Conservation (phyloP, 2,797 vertebrate species). For the Gobionotothen gibberifrons region DNA sequence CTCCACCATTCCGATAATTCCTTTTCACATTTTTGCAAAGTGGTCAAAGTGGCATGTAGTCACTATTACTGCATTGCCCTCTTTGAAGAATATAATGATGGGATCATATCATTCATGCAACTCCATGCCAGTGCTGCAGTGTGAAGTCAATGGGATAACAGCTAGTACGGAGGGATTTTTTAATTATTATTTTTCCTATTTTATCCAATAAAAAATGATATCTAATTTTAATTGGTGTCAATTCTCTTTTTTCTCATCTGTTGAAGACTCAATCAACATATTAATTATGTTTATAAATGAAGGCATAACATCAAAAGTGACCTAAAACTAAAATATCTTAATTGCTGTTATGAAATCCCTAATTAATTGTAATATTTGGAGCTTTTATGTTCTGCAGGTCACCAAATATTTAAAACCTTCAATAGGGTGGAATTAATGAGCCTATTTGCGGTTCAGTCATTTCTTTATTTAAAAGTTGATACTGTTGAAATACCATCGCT, state of each 20-base stretch:
- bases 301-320: constrained; percentile 58
- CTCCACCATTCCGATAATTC: constrained; percentile 68
- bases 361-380: constrained; percentile 78
- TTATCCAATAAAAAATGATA: constrained; percentile 58
- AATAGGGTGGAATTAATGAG: constrained; percentile 45
- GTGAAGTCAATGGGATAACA: constrained; percentile 53
- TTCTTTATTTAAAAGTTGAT: constrained; percentile 35
- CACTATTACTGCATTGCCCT: constrained; percentile 61
- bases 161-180: constrained; percentile 27
- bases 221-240: constrained; percentile 61
- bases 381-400: constrained; percentile 72
- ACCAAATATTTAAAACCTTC: constrained; percentile 76
- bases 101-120: constrained; percentile 61
- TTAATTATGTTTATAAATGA: constrained; percentile 73
- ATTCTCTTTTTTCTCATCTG: constrained; percentile 49
- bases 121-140: constrained; percentile 36
- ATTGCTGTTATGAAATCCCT: constrained; percentile 78
- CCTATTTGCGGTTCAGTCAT: constrained; percentile 24
- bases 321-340: constrained; percentile 74
- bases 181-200: constrained; percentile 34
- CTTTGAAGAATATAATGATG: constrained; percentile 74
- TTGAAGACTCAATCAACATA: constrained; percentile 63
- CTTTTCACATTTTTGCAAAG: constrained; percentile 74
- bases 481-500: constrained; percentile 76
- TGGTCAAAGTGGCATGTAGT: constrained; percentile 75